Base-by-base conservation (phyloP, 2,797 vertebrate species). In the Sternarchorhynchus goeldii region DNA sequence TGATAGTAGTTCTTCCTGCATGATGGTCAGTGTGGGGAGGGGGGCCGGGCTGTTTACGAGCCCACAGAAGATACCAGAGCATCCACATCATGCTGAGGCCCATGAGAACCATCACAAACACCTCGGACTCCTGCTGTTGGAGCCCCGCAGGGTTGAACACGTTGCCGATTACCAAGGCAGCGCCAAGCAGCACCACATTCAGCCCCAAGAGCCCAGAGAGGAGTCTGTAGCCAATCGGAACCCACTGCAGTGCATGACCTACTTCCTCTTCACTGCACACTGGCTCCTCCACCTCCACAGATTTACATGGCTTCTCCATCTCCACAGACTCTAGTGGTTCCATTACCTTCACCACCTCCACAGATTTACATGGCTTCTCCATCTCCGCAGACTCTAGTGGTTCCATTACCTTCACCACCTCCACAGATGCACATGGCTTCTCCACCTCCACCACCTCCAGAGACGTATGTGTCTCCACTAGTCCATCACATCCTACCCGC, bases 151-250 rank as follows among this genome's bases (percentile, higher is more conserved):
- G 85, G 88, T 95, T 95, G 74, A 95, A 92, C 2, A 93, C 90
- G 84, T 93, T 87, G 0, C 94, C 95, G 5, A 90, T 91, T 86
- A 95, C 78, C 86, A 98, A 90, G 17, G 95, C 95, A 0, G 92
- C 88, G 0, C 96, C 96, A 81, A 98, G 88, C 57, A 98, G 93
- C 63, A 95, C 87, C 86, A 95, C 74, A 0, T 97, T 97, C 84
- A 96, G 85, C 57, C 95, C 95, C 86, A 98, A 81, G 39, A 98
- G 89, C n/a, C 94, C 95, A 0, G 96, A 97, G 85, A 96, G 89
- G 72, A 97, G 92, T 32, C 90, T 92, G 1, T 90, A 90, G 0
- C 93, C 91, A 16, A 90, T 93, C 85, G 93, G 92, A 0, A 89
- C 91, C 79, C 93, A 93, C 0, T 84, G 21, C 53, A 0, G 25